Base-by-base conservation (phyloP, 2,113 vertebrate genomes). In the Aspiorhynchus laticeps region DNA sequence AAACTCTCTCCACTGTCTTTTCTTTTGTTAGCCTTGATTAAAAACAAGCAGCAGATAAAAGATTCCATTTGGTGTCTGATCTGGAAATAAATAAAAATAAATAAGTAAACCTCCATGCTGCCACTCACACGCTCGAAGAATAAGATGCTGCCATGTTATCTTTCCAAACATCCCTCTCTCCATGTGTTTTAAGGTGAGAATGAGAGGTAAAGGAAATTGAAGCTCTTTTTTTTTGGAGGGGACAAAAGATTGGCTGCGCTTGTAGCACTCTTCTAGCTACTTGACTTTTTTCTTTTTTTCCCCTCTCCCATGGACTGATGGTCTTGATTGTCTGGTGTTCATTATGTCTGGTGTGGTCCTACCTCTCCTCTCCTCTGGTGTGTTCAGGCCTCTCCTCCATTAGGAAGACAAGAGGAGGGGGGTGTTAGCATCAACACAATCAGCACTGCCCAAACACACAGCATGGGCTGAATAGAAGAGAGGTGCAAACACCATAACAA, bases 401-500 rank as follows among this genome's bases (percentile, higher is more conserved):
- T 93, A 80, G 86, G 90, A 88, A 77, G 74, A 51, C 5, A 41
- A 75, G 80, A 85, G 84, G 75, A 86, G 85, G 91, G 87, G 90
- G 82, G 92, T 92, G 93, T 93, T 93, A 92, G 92, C 93, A 88
- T 93, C 94, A 95, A 94, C 94, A 95, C 94, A 96, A 96, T 95
- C 95, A 96, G 93, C 88, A 92, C 90, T 91, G 94, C 92, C 93
- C 94, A 95, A 96, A 95, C 93, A 94, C 92, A 61, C 93, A 95
- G 95, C 94, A 86, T 93, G 95, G 90, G 92, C 91, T 89, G 90
- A 89, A 94, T 90, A 92, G 93, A 93, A 88, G 93, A 94, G 94
- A 93, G 92, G 93, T 91, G 91, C 93, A 94, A 96, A 95, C 95
- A 94, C 92, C 92, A 93, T 93, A 95, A 95, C 95, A 96, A 95